Evolutionary conservation across 1,140 invertebrate genomes (phyloP).

Genomic region (Pectinophora gossypiella): DNA sequence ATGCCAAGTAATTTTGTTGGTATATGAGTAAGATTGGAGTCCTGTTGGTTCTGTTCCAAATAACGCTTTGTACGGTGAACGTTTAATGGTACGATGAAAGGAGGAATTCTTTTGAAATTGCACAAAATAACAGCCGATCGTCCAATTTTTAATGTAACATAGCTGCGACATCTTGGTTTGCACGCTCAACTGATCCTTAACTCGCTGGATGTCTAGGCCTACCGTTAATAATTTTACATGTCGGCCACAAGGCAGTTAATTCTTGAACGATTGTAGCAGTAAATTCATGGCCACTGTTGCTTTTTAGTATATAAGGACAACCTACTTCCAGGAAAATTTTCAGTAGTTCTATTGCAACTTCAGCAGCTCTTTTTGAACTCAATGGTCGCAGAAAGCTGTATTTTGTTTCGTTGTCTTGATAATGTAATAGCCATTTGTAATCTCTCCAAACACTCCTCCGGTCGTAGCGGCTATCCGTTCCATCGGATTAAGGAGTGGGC

Average conservation of each 20-base stretch:
- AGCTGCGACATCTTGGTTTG: constrained; percentile 21
- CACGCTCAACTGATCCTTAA: constrained; percentile 16
- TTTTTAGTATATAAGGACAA: constrained; percentile 48
- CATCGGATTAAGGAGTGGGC: no score
- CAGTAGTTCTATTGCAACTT: constrained; percentile 48
- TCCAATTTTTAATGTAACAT: constrained; percentile 31
- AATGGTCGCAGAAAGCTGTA: constrained; percentile 52
- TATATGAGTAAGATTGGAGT: no score
- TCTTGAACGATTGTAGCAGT: constrained; percentile 30
- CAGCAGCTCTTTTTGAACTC: constrained; percentile 42
- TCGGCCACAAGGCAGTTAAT: constrained; percentile 23
- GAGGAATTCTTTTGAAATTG: constrained; percentile 48
- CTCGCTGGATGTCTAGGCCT: constrained; percentile 18
- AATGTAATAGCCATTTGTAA: constrained; percentile 35
- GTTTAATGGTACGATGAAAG: constrained; percentile 36
- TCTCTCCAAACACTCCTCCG: no score
- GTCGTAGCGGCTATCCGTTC: no score
- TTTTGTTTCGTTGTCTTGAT: constrained; percentile 69
- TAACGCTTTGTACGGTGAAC: constrained; percentile 26
- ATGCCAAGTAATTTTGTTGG: no score
- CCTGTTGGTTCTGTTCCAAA: constrained; percentile 26
- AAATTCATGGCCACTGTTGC: constrained; percentile 57
- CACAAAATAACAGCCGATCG: constrained; percentile 53
- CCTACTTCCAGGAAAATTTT: constrained; percentile 58
- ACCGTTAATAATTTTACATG: constrained; percentile 21